Conservation (phyloP, 1,140 invertebrate species). For the Drosophila ironensis region DNA sequence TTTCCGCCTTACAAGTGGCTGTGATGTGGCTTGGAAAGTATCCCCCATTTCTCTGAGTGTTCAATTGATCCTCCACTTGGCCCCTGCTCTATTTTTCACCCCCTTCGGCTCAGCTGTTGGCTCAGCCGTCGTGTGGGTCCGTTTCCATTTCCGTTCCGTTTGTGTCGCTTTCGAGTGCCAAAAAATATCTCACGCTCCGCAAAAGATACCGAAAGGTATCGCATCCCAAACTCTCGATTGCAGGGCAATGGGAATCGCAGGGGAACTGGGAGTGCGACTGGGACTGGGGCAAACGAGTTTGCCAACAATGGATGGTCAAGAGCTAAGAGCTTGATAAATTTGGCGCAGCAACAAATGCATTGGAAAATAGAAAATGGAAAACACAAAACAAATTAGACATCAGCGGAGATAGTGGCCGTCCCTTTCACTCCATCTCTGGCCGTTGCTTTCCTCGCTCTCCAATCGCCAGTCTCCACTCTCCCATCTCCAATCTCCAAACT, state of each 20-base stretch:
- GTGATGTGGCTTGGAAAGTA: too few species aligned
- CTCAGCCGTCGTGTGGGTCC: conserved; percentile 65
- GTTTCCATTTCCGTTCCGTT: conserved; percentile 58
- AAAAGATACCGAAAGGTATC: conserved; percentile 7
- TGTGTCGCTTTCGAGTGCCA: conserved; percentile 42
- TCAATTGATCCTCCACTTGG: not conserved
- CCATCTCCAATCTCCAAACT: not conserved
- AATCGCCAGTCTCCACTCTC: conserved; percentile 6
- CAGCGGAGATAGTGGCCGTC: not conserved
- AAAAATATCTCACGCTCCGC: conserved; percentile 49
- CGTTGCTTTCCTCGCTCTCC: conserved; percentile 3
- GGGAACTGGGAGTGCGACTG: not conserved
- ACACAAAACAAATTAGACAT: conserved; percentile 53
- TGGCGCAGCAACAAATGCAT: conserved; percentile 38
- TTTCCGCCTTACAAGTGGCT: too few species aligned
- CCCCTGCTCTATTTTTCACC: not conserved
- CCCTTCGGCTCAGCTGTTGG: conserved; percentile 5
- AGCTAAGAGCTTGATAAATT: conserved; percentile 40
- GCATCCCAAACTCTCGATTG: not conserved
- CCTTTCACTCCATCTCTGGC: conserved; percentile 4
- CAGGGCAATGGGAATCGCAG: not conserved
- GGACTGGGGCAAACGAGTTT: conserved; percentile 29
- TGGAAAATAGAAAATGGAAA: conserved; percentile 34
- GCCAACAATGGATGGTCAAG: conserved; percentile 45
- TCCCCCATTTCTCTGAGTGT: not conserved